Conservation (phyloP, 2,888 invertebrate species). For the Cosmia trapezina region DNA sequence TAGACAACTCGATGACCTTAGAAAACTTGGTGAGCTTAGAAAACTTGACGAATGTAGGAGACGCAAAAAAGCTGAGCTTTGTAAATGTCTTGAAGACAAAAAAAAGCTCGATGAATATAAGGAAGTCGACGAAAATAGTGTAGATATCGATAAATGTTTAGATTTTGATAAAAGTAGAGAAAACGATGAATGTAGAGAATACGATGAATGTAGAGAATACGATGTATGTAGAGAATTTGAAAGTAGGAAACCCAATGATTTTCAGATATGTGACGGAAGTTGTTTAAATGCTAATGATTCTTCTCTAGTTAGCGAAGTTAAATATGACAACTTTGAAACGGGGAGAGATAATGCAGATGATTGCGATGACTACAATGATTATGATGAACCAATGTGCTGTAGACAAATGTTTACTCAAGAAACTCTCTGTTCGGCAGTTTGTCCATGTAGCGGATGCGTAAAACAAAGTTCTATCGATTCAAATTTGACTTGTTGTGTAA, state of each 20-base stretch:
- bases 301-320: background rate
- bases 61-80: background rate
- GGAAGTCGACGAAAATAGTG: background rate
- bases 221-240: constrained; percentile 8
- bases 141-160: background rate
- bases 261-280: background rate
- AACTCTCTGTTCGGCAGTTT: background rate
- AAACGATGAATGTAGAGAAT: background rate
- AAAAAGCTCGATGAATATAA: background rate
- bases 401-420: background rate
- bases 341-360: background rate
- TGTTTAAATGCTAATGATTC: background rate
- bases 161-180: background rate
- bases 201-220: background rate
- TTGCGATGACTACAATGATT: background rate
- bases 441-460: constrained; percentile 36
- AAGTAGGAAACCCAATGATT: background rate
- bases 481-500: background rate
- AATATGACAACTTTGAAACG: constrained; percentile 5
- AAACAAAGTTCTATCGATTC: background rate
- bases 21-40: background rate
- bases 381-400: constrained; percentile 1
- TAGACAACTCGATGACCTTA: background rate
- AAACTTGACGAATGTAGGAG: constrained; percentile 11
- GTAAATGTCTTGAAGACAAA: background rate